Percentiles rank a stretch among this genome's conserved stretches.
Conservation (phyloP, 2,113 vertebrate genomes). For the Phoxinus phoxinus region DNA sequence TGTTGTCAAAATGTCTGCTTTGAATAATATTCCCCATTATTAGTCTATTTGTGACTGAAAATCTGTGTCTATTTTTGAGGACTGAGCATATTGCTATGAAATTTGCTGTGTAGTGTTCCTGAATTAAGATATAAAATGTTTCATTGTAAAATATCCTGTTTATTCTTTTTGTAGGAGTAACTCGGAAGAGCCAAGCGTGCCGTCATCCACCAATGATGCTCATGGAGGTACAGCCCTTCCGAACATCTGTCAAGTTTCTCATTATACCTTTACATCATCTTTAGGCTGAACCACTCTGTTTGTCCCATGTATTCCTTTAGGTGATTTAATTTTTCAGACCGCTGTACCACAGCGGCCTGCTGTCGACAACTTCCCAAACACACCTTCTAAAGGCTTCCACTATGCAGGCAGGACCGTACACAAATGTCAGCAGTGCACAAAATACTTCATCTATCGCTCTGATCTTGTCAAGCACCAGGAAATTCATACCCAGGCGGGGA, state of each 20-base stretch:
- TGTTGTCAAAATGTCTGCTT: not conserved
- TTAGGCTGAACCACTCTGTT: not conserved
- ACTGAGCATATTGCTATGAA: not conserved
- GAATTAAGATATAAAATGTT: not conserved
- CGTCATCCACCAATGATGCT: not conserved
- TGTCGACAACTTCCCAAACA: constrained; percentile 4
- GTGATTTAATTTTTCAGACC: constrained; percentile 20
- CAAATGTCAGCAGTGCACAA: constrained; percentile 72
- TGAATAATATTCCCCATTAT: not conserved
- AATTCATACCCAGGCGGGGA: constrained; percentile 54
- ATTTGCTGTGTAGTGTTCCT: not conserved
- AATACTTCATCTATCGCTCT: constrained; percentile 73
- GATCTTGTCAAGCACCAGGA: constrained; percentile 75
- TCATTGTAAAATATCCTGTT: not conserved
- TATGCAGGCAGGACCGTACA: constrained; percentile 65
- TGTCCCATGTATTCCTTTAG: not conserved
- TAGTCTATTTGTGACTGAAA: not conserved
- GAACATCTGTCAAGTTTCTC: not conserved
- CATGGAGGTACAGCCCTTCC: constrained; percentile 12
- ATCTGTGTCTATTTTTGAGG: not conserved
- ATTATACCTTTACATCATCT: not conserved
- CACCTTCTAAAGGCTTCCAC: constrained; percentile 32
- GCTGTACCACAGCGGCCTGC: constrained; percentile 5
- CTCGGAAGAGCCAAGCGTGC: constrained; percentile 8
- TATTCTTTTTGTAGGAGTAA: constrained; percentile 29